phyloP scores from a whole-genome alignment of 2,888 invertebrate genomes.

The Phalera bucephala region DNA sequence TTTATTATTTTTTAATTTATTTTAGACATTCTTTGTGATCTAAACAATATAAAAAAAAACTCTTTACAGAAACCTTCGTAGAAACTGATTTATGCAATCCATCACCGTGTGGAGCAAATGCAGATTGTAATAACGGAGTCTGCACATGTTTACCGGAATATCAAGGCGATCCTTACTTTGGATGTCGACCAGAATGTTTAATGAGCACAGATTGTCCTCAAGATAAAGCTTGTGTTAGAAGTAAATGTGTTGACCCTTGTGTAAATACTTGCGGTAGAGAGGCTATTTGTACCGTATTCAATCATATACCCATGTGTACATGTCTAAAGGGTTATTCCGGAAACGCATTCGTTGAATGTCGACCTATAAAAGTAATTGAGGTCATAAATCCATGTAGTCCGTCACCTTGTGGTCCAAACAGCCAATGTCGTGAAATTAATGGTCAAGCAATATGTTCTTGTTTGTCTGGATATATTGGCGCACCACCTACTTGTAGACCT shows the following conservation, averaged over 20 bases:
- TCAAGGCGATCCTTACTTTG: conserved; percentile 89
- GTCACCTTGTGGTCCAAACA: conserved; percentile 88
- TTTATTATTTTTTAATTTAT: not conserved
- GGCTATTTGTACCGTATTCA: conserved; percentile 88
- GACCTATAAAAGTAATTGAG: conserved; percentile 59
- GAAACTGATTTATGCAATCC: conserved; percentile 84
- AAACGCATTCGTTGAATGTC: conserved; percentile 87
- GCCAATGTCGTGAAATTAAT: conserved; percentile 86
- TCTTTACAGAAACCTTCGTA: conserved; percentile 40
- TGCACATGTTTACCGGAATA: conserved; percentile 89
- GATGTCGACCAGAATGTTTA: conserved; percentile 92
- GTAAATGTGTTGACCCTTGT: conserved; percentile 91
- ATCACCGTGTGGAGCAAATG: conserved; percentile 88
- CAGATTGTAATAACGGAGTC: conserved; percentile 86
- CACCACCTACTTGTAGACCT: conserved; percentile 88
- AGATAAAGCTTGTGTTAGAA: conserved; percentile 87
- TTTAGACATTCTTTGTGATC: no score
- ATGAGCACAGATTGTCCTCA: conserved; percentile 88
- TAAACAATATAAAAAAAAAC: no score
- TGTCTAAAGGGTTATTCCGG: conserved; percentile 85
- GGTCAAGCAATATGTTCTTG: conserved; percentile 89
- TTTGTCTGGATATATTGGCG: conserved; percentile 85
- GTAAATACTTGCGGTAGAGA: conserved; percentile 88
- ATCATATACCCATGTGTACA: conserved; percentile 83
- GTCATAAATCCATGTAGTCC: conserved; percentile 85